These are phyloP conservation scores for Turritopsis rubra DNA, from an alignment of 30 jellyfish, hydroid and myxozoan species.

Conservation along the genomic window DNA sequence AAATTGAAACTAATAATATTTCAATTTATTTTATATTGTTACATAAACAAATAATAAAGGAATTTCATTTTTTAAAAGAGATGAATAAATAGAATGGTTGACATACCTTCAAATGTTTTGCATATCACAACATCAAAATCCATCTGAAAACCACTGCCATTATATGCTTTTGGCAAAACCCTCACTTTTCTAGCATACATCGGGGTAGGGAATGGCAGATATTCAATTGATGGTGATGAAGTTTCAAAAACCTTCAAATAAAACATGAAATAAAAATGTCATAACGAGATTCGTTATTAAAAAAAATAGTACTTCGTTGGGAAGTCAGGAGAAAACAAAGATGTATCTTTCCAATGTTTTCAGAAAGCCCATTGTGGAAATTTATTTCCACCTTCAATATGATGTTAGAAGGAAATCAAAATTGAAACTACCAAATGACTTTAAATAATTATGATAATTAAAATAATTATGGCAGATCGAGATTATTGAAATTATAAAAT, in stretches of 20 bases:
- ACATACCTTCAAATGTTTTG: not conserved
- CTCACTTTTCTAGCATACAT: not conserved
- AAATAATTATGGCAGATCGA: not conserved
- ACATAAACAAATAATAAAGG: not conserved
- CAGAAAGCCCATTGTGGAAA: too few relatives aligned
- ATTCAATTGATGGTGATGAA: not conserved
- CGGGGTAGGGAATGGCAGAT: not conserved
- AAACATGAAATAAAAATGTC: not conserved
- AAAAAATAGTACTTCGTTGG: not conserved
- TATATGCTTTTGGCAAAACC: not conserved
- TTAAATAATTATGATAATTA: too few relatives aligned
- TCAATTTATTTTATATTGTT: too few relatives aligned
- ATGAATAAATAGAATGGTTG: not conserved
- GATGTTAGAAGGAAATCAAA: too few relatives aligned
- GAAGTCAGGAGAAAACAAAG: not conserved
- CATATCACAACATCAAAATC: slow-evolving; percentile 16
- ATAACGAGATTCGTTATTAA: too few relatives aligned
- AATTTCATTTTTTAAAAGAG: not conserved
- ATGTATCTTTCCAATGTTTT: not conserved
- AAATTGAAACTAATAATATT: too few relatives aligned
- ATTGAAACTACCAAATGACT: not conserved
- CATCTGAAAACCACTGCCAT: not conserved
- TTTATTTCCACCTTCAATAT: too few relatives aligned
- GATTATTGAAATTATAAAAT: not conserved
- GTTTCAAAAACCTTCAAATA: not conserved